Base-by-base conservation (phyloP, 2,113 vertebrate species). In the Coracopsis vasa region DNA sequence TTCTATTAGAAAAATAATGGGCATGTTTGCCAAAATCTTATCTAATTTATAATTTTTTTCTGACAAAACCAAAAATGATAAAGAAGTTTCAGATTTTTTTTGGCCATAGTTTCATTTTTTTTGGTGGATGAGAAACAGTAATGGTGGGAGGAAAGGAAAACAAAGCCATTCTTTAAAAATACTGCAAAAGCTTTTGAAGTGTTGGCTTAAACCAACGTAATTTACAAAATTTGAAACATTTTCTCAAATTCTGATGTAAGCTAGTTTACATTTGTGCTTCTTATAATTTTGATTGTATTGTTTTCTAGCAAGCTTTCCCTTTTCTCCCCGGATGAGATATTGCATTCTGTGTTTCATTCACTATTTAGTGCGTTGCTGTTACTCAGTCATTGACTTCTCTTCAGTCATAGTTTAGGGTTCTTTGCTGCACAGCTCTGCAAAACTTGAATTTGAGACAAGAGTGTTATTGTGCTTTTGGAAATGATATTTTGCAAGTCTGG, bases 381-480 rank as follows among this genome's bases (percentile, higher is more conserved):
- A 44, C 24, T 37, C 33, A 42, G 64, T 69, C 73, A 64, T 15
- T 71, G 80, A 78, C 69, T 86, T 90, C 45, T 80, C 37, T 91
- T 88, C 6, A 17, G 35, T 92, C 15, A 3, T 54, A 61, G 45
- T 19, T 6, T 51, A 67, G 51, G 19, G 44, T 75, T 92, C 73
- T 74, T 48, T 41, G 25, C 77, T 93, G 64, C 39, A 50, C 11
- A 86, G 71, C 29, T 88, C 47, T 79, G 58, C 70, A 92, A 86
- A 90, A 84, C 39, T 29, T 61, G 35, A 47, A 31, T 86, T 83
- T 87, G 87, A 87, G 42, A 96, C 91, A 97, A 96, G 61, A 88
- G 56, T 81, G n/a, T 79, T 95, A 92, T 61, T 96, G 92, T 95
- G 45, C 39, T 79, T 83, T 75, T 81, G 61, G 69, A 75, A 92